phyloP scores from a whole-genome alignment of 2,888 invertebrate species.

The Pammene aurita region DNA sequence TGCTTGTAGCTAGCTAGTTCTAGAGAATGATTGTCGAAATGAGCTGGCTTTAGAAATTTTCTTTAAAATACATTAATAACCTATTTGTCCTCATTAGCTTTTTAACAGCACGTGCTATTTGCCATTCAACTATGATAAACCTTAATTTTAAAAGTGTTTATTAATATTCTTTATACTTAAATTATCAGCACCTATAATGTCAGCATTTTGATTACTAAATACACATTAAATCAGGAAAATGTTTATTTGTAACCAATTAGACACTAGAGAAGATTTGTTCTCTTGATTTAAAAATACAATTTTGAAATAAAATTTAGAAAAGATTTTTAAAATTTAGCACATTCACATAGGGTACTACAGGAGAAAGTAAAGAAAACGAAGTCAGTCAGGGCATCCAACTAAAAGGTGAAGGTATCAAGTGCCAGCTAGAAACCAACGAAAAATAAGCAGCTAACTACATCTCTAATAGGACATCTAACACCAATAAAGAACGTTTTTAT shows the following conservation, averaged over 20 bases:
- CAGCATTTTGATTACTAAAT: not conserved
- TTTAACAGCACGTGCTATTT: constrained; percentile 12
- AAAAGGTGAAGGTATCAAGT: constrained; percentile 78
- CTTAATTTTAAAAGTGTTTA: constrained; percentile 10
- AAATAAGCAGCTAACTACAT: constrained; percentile 75
- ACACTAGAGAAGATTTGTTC: not conserved
- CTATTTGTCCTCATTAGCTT: constrained; percentile 8
- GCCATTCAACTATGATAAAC: constrained; percentile 17
- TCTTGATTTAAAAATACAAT: constrained; percentile 16
- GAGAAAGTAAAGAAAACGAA: constrained; percentile 64
- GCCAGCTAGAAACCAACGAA: constrained; percentile 78
- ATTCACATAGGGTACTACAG: constrained; percentile 71
- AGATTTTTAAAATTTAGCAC: constrained; percentile 46
- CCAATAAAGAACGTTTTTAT: constrained; percentile 52
- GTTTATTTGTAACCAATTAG: not conserved
- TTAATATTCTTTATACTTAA: not conserved
- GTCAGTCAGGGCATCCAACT: constrained; percentile 67
- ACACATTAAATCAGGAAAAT: not conserved
- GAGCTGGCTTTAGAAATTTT: constrained; percentile 12
- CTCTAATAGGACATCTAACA: constrained; percentile 78
- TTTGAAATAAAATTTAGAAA: constrained; percentile 27
- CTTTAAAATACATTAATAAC: not conserved
- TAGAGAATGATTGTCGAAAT: constrained; percentile 8
- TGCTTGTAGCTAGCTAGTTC: constrained; percentile 38
- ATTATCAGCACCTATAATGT: not conserved